Evolutionary conservation across 2,888 invertebrate genomes (phyloP).

Genomic region (Leucania comma): DNA sequence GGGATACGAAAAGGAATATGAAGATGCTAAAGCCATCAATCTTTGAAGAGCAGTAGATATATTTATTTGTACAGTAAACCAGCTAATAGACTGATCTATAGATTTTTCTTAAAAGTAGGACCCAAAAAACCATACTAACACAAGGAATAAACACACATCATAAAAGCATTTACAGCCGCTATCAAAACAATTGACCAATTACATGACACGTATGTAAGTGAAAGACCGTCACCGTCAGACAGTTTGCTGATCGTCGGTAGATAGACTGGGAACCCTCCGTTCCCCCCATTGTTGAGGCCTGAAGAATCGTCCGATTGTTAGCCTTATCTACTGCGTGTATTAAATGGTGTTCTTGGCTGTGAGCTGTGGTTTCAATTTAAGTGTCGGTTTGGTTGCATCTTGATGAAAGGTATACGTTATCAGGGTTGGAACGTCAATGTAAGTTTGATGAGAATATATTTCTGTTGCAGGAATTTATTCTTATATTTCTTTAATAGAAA

Average conservation of each 20-base stretch:
- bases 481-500: background rate
- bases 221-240: constrained; percentile 56
- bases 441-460: background rate
- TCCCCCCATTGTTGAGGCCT: constrained; percentile 49
- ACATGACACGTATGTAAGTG: constrained; percentile 56
- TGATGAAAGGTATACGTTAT: constrained; percentile 27
- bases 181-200: constrained; percentile 65
- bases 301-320: constrained; percentile 64
- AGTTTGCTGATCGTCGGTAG: constrained; percentile 60
- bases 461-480: background rate
- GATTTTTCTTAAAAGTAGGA: background rate
- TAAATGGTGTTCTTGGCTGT: constrained; percentile 32
- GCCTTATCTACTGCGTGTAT: constrained; percentile 54
- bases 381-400: constrained; percentile 46
- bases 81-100: background rate
- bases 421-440: background rate
- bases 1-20: no score
- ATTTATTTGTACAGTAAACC: background rate
- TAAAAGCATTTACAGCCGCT: constrained; percentile 35
- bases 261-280: constrained; percentile 64
- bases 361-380: constrained; percentile 39
- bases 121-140: background rate
- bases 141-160: constrained; percentile 27
- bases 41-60: background rate
- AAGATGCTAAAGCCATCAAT: background rate